Base-by-base conservation (phyloP, 2,888 invertebrate genomes). In the Eupithecia centaureata region DNA sequence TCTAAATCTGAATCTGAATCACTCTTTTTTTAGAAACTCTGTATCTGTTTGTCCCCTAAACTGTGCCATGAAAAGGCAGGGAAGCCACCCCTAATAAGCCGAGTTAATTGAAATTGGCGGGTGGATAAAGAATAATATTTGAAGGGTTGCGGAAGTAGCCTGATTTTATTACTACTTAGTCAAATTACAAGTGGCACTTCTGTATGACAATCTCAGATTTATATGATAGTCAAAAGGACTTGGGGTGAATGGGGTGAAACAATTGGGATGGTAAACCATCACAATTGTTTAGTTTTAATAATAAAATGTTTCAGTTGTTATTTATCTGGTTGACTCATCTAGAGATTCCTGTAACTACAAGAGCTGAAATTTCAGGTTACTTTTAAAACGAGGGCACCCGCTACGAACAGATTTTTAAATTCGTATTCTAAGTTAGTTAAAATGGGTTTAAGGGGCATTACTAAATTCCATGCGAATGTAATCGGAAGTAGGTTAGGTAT, bases 81-180 rank as follows among this genome's bases (percentile, higher is more conserved):
- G 69, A 22, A 57, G 61, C 61, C 65, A 61, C 71, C 74, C 72
- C 35, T 74, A 68, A 76, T 76, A 73, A 73, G 69, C 63, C 65
- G 51, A 65, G 71, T 59, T 74, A 76, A 74, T 73, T 74, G 70
- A 73, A 74, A 76, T 72, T 70, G 76, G 72, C 73, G 68, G 63
- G 70, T 54, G 61, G 63, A 63, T 63, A 63, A 58, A 70, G 61
- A 70, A 70, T 67, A 70, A 70, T 66, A 70, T 66, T 66, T 63
- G 54, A 70, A 64, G 63, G 70, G 61, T 66, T 70, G 66, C 52
- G 57, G 66, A 66, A 63, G 54, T 62, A 38, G 30, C 33, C 56
- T 66, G 63, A 66, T 70, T 63, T 66, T 22, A 66, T 63, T 25
- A 52, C 51, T 63, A 61, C 63, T 66, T 63, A 63, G 22, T 32